These are phyloP conservation scores for Eulemur rubriventer DNA, from an alignment of 2,797 vertebrate species.

Conservation along the genomic window DNA sequence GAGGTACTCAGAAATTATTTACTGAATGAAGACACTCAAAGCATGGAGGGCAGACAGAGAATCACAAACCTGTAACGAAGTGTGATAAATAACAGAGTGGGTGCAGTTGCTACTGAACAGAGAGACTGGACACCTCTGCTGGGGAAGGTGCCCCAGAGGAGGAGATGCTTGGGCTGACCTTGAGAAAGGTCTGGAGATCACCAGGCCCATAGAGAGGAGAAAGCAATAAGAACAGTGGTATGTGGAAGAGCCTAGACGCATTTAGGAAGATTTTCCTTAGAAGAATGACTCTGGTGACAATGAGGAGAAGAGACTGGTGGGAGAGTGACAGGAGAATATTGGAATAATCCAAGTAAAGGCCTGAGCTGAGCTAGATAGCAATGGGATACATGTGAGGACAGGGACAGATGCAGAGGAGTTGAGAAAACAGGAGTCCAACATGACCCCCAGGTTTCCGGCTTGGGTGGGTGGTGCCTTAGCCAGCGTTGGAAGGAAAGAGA, in stretches of 20 bases:
- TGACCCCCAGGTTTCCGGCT: not conserved
- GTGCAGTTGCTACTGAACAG: not conserved
- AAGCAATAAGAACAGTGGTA: not conserved
- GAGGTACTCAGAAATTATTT: not conserved
- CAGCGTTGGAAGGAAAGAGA: not conserved
- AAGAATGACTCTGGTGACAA: not conserved
- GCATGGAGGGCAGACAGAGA: not conserved
- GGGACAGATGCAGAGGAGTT: not conserved
- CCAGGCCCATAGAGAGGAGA: not conserved
- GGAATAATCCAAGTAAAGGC: not conserved
- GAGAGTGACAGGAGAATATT: not conserved
- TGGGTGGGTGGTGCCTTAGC: not conserved
- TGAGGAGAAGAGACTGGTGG: not conserved
- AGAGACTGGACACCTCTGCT: not conserved
- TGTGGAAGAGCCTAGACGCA: not conserved
- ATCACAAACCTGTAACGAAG: not conserved
- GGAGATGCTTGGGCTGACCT: not conserved
- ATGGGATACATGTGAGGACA: not conserved
- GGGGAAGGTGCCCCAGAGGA: not conserved
- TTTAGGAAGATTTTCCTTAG: not conserved
- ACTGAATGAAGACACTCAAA: not conserved
- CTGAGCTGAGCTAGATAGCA: not conserved
- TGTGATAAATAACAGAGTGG: not conserved
- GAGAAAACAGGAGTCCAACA: not conserved
- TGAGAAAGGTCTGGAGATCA: not conserved